Conservation (phyloP, 2,113 vertebrate species). For the Dryoscopus gambensis region DNA sequence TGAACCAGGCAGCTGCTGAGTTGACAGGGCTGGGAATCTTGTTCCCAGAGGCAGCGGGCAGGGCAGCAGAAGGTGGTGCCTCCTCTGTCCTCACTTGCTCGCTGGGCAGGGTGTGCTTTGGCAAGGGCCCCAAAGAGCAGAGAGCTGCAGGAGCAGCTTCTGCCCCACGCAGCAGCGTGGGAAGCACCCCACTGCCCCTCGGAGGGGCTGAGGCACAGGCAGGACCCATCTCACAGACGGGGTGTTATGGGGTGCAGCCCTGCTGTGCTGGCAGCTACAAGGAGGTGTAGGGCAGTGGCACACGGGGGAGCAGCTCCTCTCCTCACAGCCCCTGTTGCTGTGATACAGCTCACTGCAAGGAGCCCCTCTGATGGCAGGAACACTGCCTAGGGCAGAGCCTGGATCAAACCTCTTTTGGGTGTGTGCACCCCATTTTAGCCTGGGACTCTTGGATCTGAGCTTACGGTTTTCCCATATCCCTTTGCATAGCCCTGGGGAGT, state of each 20-base stretch:
- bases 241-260: neutral
- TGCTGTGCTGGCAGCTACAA: neutral
- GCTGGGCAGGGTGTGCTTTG: neutral
- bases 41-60: neutral
- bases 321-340: neutral
- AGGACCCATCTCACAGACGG: fast-evolving
- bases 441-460: neutral
- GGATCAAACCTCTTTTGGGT: neutral
- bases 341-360: neutral
- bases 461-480: neutral
- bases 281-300: neutral
- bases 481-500: constrained; percentile 1
- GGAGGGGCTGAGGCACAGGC: neutral
- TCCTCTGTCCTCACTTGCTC: neutral
- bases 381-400: neutral
- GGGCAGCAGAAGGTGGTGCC: neutral
- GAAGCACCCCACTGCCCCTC: neutral
- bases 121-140: neutral
- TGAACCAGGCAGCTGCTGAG: constrained; percentile 10
- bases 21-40: constrained; percentile 25
- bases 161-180: neutral
- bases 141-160: neutral
- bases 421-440: neutral
- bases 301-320: neutral
- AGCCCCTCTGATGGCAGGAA: neutral